Conservation (phyloP, 2,888 invertebrate genomes). For the Cordilura impudica region DNA sequence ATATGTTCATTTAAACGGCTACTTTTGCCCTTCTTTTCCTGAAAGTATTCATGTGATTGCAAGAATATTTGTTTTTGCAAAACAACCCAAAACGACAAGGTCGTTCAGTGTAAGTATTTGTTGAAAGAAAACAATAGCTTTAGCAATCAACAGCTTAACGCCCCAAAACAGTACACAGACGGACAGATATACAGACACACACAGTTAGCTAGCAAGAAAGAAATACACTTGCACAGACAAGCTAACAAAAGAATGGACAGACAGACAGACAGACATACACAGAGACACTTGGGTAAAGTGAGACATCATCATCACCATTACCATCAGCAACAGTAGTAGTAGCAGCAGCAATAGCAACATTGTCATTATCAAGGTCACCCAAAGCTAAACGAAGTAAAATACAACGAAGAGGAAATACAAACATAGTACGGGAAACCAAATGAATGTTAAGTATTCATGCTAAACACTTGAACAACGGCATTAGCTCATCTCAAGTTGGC, state of each 20-base stretch:
- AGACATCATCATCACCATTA: slow-evolving; percentile 47
- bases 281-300: slow-evolving; percentile 57
- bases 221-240: slow-evolving; percentile 46
- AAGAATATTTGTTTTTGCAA: slow-evolving; percentile 18
- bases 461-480: slow-evolving; percentile 62
- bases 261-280: slow-evolving; percentile 4
- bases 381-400: slow-evolving; percentile 49
- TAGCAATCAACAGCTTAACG: slow-evolving; percentile 76
- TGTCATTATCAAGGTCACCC: slow-evolving; percentile 61
- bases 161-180: slow-evolving; percentile 55
- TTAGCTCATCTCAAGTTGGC: slow-evolving; percentile 63
- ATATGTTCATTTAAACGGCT: background rate
- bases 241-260: background rate
- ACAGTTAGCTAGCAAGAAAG: slow-evolving; percentile 21
- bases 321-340: slow-evolving; percentile 18
- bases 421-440: slow-evolving; percentile 54
- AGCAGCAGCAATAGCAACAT: slow-evolving; percentile 29
- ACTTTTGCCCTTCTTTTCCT: background rate
- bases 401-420: slow-evolving; percentile 45
- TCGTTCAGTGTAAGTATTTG: slow-evolving; percentile 65
- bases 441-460: slow-evolving; percentile 63
- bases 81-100: slow-evolving; percentile 59
- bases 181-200: slow-evolving; percentile 16
- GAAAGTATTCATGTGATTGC: background rate
- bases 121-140: slow-evolving; percentile 76